Base-by-base conservation (phyloP, 2,888 invertebrate species). In the Tribolium freemani region DNA sequence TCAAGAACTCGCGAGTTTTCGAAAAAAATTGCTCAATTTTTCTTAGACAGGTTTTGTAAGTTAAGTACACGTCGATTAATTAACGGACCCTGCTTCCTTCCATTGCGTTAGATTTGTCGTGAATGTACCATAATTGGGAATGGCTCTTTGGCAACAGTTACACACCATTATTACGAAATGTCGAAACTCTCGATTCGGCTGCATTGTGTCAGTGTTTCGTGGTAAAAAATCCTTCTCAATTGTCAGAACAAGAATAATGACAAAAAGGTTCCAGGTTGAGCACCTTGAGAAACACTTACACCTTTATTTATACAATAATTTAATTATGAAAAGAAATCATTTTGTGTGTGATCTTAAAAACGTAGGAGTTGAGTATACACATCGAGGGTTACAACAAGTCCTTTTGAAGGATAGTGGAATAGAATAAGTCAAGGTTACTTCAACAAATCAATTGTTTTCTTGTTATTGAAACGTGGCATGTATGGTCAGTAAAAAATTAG, bases 81-180 rank as follows among this genome's bases (percentile, higher is more conserved):
- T 57, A 68, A 50, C 57, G 57, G 68, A 57, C 58, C 30, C 48
- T 46, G 57, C 67, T 67, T 67, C 57, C 67, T 56, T 57, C 68
- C 68, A 66, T 46, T 53, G 9, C 45, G 26, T 45, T 45, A 50
- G 50, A 53, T 26, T 60, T 63, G 63, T 51, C 50, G 53, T 44
- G 64, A 45, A 44, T 51, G 64, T 20, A 5, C 31, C 51, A 30
- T 50, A 63, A 63, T 63, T 63, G 63, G 63, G 51, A 63, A 63
- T 48, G 63, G 51, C 13, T 26, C 20, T 64, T 64, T 8, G 13
- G 64, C 26, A 64, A 64, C 45, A 30, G 3, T 50, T 5, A 60
- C 50, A 20, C 51, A 38, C 9, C n/a, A 9, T 38, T 8, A 10
- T 60, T 64, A 31, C 16, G 38, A 51, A 44, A 20, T 54, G 53